Conservation (phyloP, 2,888 invertebrate species). For the Mythimna lalbum region DNA sequence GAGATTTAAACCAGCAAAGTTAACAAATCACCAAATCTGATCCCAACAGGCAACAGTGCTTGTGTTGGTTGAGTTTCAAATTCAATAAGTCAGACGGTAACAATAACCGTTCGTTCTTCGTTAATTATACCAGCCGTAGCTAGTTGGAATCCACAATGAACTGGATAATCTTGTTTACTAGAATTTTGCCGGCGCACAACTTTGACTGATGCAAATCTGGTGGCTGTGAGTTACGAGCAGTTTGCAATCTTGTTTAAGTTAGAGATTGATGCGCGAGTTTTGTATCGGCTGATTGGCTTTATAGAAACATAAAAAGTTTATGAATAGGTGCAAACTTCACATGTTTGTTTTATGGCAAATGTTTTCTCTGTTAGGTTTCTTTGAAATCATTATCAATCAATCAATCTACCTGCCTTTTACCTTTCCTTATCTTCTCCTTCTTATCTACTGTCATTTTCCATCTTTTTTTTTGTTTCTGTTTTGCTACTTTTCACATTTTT, state of each 20-base stretch:
- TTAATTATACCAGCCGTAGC: slow-evolving; percentile 74
- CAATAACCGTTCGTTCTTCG: slow-evolving; percentile 72
- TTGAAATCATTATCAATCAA: too few species aligned
- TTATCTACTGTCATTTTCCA: too few species aligned
- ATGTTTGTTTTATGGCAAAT: not conserved
- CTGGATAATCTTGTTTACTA: slow-evolving; percentile 79
- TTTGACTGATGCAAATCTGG: slow-evolving; percentile 74
- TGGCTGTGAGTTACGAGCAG: slow-evolving; percentile 43
- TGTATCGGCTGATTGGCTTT: slow-evolving; percentile 9
- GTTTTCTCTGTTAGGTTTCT: too few species aligned
- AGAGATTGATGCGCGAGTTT: slow-evolving; percentile 24
- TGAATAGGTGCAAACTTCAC: not conserved
- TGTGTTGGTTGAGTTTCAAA: slow-evolving; percentile 63
- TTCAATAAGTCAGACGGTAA: slow-evolving; percentile 65
- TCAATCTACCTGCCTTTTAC: too few species aligned
- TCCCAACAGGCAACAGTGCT: slow-evolving; percentile 21
- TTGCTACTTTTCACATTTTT: too few species aligned
- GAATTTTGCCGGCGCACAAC: slow-evolving; percentile 72
- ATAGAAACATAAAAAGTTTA: not conserved
- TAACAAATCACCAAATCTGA: slow-evolving; percentile 21
- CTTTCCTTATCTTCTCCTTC: too few species aligned
- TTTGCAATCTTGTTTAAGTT: slow-evolving; percentile 44
- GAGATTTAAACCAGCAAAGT: not conserved
- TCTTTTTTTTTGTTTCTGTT: too few species aligned
- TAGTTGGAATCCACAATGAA: slow-evolving; percentile 70